A percentile compares a stretch with the other conserved stretches of the same genome.
Conservation (phyloP, 2,113 vertebrate species). For the Sturnira hondurensis region DNA sequence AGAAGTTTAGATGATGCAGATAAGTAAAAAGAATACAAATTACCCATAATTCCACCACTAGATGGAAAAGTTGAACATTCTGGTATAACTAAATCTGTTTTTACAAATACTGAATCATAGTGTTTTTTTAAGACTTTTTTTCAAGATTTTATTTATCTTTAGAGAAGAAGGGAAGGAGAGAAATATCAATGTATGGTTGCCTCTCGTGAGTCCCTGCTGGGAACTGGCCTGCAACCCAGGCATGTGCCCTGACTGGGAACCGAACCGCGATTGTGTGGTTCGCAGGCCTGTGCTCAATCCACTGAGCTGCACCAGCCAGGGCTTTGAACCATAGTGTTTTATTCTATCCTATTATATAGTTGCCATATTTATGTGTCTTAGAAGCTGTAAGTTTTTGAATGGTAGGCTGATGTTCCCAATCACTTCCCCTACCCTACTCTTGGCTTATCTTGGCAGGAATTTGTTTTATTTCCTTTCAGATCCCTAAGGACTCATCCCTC, state of each 20-base stretch:
- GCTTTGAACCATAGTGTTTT: neutral
- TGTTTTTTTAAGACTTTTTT: too few relatives aligned
- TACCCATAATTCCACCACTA: neutral
- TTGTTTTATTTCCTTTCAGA: slow-evolving; percentile 60
- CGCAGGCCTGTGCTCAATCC: too few relatives aligned
- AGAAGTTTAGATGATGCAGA: neutral
- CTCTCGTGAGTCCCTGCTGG: too few relatives aligned
- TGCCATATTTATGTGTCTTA: neutral
- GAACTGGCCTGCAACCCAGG: too few relatives aligned
- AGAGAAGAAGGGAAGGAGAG: too few relatives aligned
- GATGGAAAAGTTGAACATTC: slow-evolving; percentile 5
- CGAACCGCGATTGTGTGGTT: too few relatives aligned
- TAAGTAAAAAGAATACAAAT: neutral
- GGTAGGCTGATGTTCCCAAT: neutral
- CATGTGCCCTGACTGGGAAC: too few relatives aligned
- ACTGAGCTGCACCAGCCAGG: too few relatives aligned
- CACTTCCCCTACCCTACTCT: neutral
- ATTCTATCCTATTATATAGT: neutral
- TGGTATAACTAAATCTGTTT: neutral
- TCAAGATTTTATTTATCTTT: too few relatives aligned
- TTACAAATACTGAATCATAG: neutral
- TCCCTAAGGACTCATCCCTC: neutral
- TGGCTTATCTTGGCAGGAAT: neutral
- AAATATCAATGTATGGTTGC: too few relatives aligned
- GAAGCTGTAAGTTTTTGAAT: neutral